phyloP scores from a whole-genome alignment of 2,888 invertebrate species.

The Argyresthia albistria region DNA sequence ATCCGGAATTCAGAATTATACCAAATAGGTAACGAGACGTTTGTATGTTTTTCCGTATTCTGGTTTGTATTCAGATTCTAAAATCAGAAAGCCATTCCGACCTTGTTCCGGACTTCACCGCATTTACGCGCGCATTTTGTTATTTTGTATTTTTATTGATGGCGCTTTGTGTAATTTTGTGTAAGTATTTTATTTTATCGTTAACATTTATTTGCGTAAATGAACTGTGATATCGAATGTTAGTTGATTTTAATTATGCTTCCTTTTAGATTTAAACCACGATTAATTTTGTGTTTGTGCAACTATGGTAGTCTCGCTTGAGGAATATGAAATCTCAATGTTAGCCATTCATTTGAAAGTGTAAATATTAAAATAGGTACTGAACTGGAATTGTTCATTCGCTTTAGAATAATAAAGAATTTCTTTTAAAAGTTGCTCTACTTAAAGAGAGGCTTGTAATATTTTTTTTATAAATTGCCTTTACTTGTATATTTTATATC shows the following conservation, averaged over 20 bases:
- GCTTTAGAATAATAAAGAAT: constrained; percentile 23
- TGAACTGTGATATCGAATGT: constrained; percentile 69
- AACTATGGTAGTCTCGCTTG: not conserved
- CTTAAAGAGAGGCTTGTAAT: constrained; percentile 49
- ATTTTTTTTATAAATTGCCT: constrained; percentile 30
- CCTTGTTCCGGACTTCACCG: no score
- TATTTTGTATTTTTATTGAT: not conserved
- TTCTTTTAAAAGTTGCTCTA: constrained; percentile 27
- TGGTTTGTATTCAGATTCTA: no score
- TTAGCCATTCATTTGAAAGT: not conserved
- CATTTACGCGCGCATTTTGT: not conserved
- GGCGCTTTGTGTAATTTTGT: not conserved
- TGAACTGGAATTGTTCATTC: constrained; percentile 52
- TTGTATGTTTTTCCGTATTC: no score
- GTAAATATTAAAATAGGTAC: not conserved
- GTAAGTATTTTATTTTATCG: constrained; percentile 20
- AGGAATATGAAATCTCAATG: constrained; percentile 3
- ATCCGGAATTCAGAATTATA: no score
- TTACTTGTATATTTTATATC: constrained; percentile 9
- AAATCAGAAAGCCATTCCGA: no score
- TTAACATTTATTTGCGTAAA: constrained; percentile 65
- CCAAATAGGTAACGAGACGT: no score
- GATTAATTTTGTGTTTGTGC: constrained; percentile 8
- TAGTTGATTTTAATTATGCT: constrained; percentile 58
- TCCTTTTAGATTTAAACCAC: constrained; percentile 34